Evolutionary conservation across 2,113 vertebrate species (phyloP).

Genomic region (Mobula birostris): DNA sequence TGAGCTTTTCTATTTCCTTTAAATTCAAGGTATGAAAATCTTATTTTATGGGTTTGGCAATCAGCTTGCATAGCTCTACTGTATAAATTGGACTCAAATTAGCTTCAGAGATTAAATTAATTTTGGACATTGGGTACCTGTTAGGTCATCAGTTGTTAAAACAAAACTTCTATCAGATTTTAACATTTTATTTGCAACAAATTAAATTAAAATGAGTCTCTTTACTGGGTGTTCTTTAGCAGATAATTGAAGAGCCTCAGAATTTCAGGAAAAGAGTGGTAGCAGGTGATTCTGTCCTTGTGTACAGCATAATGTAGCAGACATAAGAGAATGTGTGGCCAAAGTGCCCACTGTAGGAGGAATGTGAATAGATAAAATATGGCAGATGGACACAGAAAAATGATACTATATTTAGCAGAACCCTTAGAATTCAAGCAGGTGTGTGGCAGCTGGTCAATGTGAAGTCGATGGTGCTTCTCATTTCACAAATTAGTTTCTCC

Average conservation of each 20-base stretch:
- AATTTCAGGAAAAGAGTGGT: background rate
- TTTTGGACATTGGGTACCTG: background rate
- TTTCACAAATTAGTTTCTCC: background rate
- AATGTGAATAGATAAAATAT: background rate
- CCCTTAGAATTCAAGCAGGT: slow-evolving; percentile 28
- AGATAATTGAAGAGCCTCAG: background rate
- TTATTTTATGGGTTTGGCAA: background rate
- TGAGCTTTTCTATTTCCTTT: background rate
- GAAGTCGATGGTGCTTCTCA: background rate
- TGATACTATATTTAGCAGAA: slow-evolving; percentile 16
- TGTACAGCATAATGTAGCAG: background rate
- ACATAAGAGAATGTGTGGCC: slow-evolving; percentile 16
- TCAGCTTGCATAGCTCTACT: background rate
- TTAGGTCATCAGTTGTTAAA: background rate
- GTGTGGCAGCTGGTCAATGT: background rate
- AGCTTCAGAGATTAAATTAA: background rate
- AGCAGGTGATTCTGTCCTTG: background rate
- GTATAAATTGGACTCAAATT: background rate
- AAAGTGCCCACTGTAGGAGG: background rate
- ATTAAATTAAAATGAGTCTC: background rate
- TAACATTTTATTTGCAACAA: background rate
- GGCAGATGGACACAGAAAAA: slow-evolving; percentile 24
- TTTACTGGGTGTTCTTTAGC: background rate
- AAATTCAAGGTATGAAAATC: background rate
- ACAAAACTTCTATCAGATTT: background rate